Conservation (phyloP, 2,888 invertebrate species). For the Camptogramma bilineatum region DNA sequence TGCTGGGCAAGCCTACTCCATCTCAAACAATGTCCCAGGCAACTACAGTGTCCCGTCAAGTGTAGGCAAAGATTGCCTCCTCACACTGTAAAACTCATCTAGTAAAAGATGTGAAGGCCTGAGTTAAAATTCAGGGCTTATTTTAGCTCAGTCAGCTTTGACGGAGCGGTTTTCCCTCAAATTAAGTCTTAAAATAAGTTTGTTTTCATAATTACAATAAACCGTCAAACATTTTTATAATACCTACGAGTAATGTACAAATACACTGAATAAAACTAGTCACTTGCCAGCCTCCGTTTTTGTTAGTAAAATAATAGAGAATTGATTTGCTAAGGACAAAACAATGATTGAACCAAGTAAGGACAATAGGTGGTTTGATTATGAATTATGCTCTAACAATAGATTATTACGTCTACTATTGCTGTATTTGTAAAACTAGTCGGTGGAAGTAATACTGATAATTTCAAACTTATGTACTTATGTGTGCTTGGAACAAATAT, state of each 20-base stretch:
- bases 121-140: no score
- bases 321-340: conserved; percentile 38
- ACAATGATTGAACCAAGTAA: conserved; percentile 23
- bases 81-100: no score
- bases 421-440: not conserved
- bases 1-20: no score
- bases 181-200: not conserved
- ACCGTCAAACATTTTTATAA: not conserved
- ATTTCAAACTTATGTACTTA: no score
- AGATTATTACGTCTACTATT: conserved; percentile 17
- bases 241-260: not conserved
- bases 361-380: conserved; percentile 36
- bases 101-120: no score
- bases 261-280: conserved; percentile 6
- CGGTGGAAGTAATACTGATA: not conserved
- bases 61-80: no score
- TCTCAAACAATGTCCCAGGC: no score
- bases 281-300: conserved; percentile 22
- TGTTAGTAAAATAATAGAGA: conserved; percentile 11
- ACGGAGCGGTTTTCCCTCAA: not conserved
- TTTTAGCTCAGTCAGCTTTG: no score
- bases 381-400: conserved; percentile 27
- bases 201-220: not conserved
- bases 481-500: no score
- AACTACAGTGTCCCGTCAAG: no score